Conservation (phyloP, 2,113 vertebrate genomes). For the Ammodytes dubius region DNA sequence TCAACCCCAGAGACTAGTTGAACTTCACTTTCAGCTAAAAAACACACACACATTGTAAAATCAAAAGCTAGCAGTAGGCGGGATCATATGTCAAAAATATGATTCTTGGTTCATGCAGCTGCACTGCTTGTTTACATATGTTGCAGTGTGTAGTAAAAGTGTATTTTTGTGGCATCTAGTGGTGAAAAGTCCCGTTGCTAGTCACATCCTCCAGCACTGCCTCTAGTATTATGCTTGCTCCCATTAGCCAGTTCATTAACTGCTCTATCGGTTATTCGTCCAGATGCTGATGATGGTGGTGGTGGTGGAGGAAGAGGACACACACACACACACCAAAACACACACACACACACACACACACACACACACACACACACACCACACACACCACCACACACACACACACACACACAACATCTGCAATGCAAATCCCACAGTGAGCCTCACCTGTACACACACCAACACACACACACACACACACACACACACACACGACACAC, state of each 20-base stretch:
- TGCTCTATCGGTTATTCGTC: slow-evolving; percentile 47
- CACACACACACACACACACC: not conserved
- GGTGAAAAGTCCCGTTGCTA: too few species aligned
- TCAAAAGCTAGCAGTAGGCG: not conserved
- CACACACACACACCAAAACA: not conserved
- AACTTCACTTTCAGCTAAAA: slow-evolving; percentile 37
- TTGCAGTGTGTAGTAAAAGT: too few species aligned
- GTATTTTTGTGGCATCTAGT: too few species aligned
- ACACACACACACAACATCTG: slow-evolving; percentile 35
- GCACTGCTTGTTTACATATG: not conserved
- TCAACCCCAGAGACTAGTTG: slow-evolving; percentile 31
- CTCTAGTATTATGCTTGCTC: slow-evolving; percentile 15
- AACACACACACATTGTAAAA: not conserved
- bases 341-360: not conserved
- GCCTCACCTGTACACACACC: not conserved
- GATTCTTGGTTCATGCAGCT: not conserved
- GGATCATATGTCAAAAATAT: slow-evolving; percentile 15
- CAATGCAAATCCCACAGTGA: slow-evolving; percentile 67
- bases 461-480: slow-evolving; percentile 17
- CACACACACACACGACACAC: slow-evolving; percentile 19
- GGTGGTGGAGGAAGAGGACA: not conserved
- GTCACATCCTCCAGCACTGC: too few species aligned
- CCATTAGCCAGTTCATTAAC: slow-evolving; percentile 55
- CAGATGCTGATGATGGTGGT: slow-evolving; percentile 53
- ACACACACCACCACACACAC: too few species aligned